phyloP scores from a whole-genome alignment of 2,888 invertebrate species.

The Lycophotia porphyrea region DNA sequence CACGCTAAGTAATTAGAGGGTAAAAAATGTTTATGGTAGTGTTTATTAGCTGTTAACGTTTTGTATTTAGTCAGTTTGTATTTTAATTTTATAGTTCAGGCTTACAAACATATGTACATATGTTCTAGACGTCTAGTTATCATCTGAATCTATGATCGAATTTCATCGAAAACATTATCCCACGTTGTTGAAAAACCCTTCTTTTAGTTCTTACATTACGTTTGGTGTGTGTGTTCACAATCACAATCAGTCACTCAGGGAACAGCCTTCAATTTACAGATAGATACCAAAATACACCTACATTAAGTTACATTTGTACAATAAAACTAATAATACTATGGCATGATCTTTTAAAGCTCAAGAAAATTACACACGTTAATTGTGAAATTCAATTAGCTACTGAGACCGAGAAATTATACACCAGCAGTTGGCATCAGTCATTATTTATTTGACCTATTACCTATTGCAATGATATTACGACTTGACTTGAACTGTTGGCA shows the following conservation, averaged over 20 bases:
- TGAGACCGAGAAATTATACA: conserved; percentile 19
- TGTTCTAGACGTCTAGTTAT: no score
- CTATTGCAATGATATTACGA: conserved; percentile 18
- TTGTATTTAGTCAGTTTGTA: no score
- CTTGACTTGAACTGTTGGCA: not conserved
- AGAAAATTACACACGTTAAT: conserved; percentile 8
- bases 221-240: not conserved
- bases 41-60: not conserved
- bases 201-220: not conserved
- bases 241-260: not conserved
- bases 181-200: no score
- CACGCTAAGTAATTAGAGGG: conserved; percentile 7
- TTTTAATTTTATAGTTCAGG: no score
- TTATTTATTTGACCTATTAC: conserved; percentile 41
- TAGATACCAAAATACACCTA: not conserved
- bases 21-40: not conserved
- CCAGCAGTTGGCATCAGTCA: not conserved
- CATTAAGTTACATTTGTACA: not conserved
- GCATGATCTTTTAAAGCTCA: not conserved
- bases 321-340: not conserved
- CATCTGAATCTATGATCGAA: not conserved
- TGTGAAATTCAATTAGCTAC: conserved; percentile 19
- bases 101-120: no score
- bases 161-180: not conserved
- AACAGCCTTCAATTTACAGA: not conserved